Conservation (phyloP, 1,140 invertebrate genomes). For the Dendrolimus punctatus region DNA sequence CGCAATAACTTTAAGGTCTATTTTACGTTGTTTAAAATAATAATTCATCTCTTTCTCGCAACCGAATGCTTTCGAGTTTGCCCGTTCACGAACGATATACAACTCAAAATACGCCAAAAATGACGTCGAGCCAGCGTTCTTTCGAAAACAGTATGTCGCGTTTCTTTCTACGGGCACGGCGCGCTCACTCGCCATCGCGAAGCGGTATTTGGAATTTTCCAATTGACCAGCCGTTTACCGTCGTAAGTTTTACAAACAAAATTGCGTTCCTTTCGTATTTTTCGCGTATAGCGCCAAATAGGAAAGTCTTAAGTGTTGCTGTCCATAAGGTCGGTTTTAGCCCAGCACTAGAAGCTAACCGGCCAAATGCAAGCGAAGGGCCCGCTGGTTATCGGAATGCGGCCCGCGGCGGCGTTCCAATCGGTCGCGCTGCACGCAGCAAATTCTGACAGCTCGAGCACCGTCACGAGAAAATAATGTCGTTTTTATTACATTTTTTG, state of each 20-base stretch:
- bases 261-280: slow-evolving; percentile 59
- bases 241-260: slow-evolving; percentile 67
- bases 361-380: slow-evolving; percentile 33
- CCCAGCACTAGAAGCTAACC: slow-evolving; percentile 28
- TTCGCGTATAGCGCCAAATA: slow-evolving; percentile 62
- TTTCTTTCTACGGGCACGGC: slow-evolving; percentile 50
- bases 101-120: slow-evolving; percentile 72
- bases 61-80: slow-evolving; percentile 68
- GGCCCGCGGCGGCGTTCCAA: slow-evolving; percentile 19
- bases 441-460: slow-evolving; percentile 65
- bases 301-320: slow-evolving; percentile 53
- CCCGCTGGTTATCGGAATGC: slow-evolving; percentile 5
- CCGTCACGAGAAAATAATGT: slow-evolving; percentile 68
- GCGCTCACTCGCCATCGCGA: slow-evolving; percentile 34
- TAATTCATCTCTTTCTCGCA: slow-evolving; percentile 44
- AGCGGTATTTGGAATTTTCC: slow-evolving; percentile 64
- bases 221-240: slow-evolving; percentile 44
- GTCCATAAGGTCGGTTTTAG: slow-evolving; percentile 46
- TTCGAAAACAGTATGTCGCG: slow-evolving; percentile 68
- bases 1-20: slow-evolving; percentile 37
- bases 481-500: slow-evolving; percentile 72
- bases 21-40: slow-evolving; percentile 26
- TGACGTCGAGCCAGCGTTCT: slow-evolving; percentile 62
- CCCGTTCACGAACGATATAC: slow-evolving; percentile 48
- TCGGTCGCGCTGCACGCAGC: slow-evolving; percentile 46